phyloP scores from a whole-genome alignment of 2,797 vertebrate species.

The Anomalospiza imberbis region DNA sequence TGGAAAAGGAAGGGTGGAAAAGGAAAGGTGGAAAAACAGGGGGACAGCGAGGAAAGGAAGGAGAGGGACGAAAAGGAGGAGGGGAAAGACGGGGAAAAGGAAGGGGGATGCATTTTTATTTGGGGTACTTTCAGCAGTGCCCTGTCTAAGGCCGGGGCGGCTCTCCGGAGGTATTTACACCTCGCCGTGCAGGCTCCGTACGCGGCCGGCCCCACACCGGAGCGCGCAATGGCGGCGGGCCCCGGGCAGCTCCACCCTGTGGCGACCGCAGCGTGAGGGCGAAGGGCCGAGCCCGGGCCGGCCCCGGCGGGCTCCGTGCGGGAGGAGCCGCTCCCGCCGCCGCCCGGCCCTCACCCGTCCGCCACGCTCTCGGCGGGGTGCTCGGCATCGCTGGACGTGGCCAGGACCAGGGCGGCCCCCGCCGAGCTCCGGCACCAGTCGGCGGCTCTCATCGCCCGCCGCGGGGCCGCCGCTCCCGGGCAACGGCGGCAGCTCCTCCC shows the following conservation, averaged over 20 bases:
- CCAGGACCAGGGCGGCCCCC: slow-evolving; percentile 81
- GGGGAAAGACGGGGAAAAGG: too few species aligned
- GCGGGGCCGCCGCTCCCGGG: background rate
- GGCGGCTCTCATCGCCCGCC: background rate
- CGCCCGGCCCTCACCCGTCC: slow-evolving; percentile 81
- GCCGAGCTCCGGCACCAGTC: slow-evolving; percentile 76
- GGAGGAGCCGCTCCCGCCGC: background rate
- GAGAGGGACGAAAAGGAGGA: too few species aligned
- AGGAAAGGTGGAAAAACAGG: background rate
- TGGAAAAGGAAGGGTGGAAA: background rate
- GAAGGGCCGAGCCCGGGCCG: background rate
- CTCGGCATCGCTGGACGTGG: slow-evolving; percentile 85
- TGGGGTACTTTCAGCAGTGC: background rate
- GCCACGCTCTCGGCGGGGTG: slow-evolving; percentile 86
- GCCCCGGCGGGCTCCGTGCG: background rate
- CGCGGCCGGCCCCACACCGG: background rate
- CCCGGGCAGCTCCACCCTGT: fast-evolving
- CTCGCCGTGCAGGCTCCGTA: too few species aligned
- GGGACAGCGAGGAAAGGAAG: background rate
- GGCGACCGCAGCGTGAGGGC: background rate
- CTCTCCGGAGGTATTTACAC: fast-evolving
- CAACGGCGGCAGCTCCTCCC: background rate
- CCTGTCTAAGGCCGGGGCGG: fast-evolving
- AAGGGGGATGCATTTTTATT: background rate
- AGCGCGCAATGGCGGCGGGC: fast-evolving